phyloP scores from a whole-genome alignment of 2,113 vertebrate genomes.

The Corythaixoides concolor region DNA sequence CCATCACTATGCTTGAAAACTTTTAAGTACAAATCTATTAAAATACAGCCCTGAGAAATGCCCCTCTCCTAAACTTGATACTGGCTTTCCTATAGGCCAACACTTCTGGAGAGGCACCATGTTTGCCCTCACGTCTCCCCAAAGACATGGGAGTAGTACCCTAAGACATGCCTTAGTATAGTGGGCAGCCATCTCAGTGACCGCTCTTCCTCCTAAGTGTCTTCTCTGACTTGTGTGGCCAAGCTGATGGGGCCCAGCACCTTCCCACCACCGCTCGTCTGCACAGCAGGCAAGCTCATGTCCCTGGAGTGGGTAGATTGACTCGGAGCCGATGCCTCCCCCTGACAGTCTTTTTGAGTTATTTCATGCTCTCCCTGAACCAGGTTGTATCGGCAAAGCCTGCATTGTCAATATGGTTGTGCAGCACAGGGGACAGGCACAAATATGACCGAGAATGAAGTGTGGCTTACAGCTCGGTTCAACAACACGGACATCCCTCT shows the following conservation, averaged over 20 bases:
- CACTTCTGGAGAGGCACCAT: neutral
- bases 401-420: rapidly evolving
- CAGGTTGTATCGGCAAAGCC: neutral
- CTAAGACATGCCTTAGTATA: neutral
- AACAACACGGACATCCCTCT: neutral
- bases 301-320: rapidly evolving
- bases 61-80: neutral
- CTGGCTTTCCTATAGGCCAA: neutral
- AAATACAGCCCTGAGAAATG: neutral
- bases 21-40: neutral
- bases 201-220: neutral
- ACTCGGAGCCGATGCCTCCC: neutral
- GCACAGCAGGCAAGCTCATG: neutral
- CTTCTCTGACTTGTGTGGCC: neutral
- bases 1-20: neutral
- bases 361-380: neutral
- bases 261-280: neutral
- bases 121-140: neutral
- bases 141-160: neutral
- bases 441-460: neutral
- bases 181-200: neutral
- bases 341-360: neutral
- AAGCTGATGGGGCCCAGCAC: neutral
- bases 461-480: neutral
- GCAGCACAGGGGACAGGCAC: neutral